These are phyloP conservation scores for Tipula vernalis DNA, from an alignment of 2,888 invertebrate genomes.

Conservation along the genomic window DNA sequence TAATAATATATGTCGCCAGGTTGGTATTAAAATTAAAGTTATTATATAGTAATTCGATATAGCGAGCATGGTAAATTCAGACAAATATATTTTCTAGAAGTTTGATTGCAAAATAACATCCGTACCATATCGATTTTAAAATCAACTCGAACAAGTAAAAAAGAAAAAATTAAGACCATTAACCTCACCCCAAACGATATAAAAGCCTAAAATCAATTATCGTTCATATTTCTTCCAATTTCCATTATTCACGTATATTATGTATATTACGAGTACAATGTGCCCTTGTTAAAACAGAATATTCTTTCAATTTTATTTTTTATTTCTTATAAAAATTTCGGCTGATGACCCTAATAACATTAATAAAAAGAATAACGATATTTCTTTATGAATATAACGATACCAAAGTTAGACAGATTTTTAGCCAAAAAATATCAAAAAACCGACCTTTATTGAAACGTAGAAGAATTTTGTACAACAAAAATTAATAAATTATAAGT, in stretches of 20 bases:
- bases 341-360: neutral
- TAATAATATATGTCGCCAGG: neutral
- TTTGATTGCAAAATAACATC: neutral
- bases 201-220: neutral
- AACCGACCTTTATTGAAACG: neutral
- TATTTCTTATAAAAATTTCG: neutral
- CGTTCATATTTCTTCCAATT: neutral
- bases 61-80: neutral
- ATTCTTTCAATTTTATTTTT: neutral
- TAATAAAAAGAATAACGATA: neutral
- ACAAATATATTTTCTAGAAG: neutral
- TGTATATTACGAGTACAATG: neutral
- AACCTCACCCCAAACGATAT: neutral
- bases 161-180: neutral
- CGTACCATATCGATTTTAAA: neutral
- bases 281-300: neutral
- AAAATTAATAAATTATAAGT: neutral
- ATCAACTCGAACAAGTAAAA: neutral
- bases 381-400: neutral
- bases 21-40: neutral
- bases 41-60: neutral
- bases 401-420: neutral
- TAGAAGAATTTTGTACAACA: neutral
- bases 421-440: neutral
- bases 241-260: neutral